phyloP scores from a whole-genome alignment of 2,888 invertebrate genomes.

The Argyresthia albistria region DNA sequence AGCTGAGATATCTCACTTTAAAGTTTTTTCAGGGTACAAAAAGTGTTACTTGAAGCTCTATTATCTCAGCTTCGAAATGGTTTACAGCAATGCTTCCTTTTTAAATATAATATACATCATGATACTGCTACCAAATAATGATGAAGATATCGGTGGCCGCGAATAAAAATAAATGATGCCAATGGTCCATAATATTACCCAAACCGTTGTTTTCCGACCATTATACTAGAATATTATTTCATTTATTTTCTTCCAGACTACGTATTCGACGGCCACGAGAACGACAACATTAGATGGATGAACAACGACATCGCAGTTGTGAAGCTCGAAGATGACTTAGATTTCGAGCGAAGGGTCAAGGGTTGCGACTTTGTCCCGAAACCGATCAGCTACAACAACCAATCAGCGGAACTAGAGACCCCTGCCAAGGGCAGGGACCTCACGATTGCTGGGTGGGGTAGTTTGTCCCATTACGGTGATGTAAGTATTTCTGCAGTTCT shows the following conservation, averaged over 20 bases:
- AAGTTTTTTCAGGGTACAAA: too few species aligned
- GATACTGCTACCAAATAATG: too few species aligned
- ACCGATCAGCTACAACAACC: slow-evolving; percentile 50
- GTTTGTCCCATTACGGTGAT: slow-evolving; percentile 42
- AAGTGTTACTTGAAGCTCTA: too few species aligned
- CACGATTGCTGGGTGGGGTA: slow-evolving; percentile 52
- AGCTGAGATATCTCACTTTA: too few species aligned
- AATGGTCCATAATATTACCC: neutral
- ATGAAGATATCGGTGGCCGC: too few species aligned
- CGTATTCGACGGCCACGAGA: slow-evolving; percentile 52
- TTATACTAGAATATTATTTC: neutral
- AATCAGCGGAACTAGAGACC: slow-evolving; percentile 46
- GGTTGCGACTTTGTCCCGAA: slow-evolving; percentile 54
- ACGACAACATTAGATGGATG: slow-evolving; percentile 58
- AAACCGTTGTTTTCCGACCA: neutral
- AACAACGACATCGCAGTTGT: slow-evolving; percentile 57
- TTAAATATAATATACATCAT: too few species aligned
- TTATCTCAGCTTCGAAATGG: too few species aligned
- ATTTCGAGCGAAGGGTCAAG: slow-evolving; percentile 39
- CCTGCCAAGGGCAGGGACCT: slow-evolving; percentile 29
- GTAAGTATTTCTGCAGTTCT: slow-evolving; percentile 21
- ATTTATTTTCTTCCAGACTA: slow-evolving; percentile 30
- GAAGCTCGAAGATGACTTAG: slow-evolving; percentile 51
- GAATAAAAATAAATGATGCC: slow-evolving; percentile 1
- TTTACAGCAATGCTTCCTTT: too few species aligned